Base-by-base conservation (phyloP, 2,797 vertebrate genomes). In the Mormyrus proboscirostris region DNA sequence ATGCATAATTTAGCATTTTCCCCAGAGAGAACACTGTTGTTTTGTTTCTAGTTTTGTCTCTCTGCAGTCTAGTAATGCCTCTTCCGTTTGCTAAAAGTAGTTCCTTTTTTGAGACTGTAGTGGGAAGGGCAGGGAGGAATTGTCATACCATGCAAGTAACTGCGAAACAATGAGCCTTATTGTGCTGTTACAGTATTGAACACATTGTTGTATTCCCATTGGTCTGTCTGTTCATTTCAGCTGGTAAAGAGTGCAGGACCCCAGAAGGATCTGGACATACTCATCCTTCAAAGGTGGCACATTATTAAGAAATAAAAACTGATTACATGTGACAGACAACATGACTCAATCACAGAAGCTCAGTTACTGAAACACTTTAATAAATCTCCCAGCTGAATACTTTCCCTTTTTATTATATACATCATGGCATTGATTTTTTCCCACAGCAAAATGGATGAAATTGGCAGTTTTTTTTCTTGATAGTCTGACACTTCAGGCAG, bases 271-370 rank as follows among this genome's bases (percentile, higher is more conserved):
- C 29, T 29, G 4, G 38, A 38, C 76, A 44, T 29, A 88, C 44
- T 16, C 89, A 85, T 90, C 87, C 57, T 49, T 90, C 89, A 90
- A 65, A 83, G 55, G 89, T 62, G 87, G 59, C 87, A 88, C 19
- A 69, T 88, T 90, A 88, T 88, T 84, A 84, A 90, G 86, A 90
- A 90, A 69, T 65, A 88, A 84, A 90, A 69, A 16, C 44, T 16
- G 8, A 50, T 88, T 90, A 85, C 19, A 57, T 49, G 55, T 88
- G 57, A 65, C 84, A 89, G 86, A 83, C 55, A 73, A 25, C 88
- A 69, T 85, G 6, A 85, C 86, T 84, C 73, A 90, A 65, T 41
- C 33, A 25, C 76, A 50, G 33, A 16, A 2, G 19, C 83, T 88
- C 50, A 85, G 89, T 62, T 57, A 82, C 86, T 90, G 53, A 87